A percentile compares a stretch with the other conserved stretches of the same genome.
Evolutionary conservation across 2,113 vertebrate species (phyloP).

Genomic region (Otus sunia): DNA sequence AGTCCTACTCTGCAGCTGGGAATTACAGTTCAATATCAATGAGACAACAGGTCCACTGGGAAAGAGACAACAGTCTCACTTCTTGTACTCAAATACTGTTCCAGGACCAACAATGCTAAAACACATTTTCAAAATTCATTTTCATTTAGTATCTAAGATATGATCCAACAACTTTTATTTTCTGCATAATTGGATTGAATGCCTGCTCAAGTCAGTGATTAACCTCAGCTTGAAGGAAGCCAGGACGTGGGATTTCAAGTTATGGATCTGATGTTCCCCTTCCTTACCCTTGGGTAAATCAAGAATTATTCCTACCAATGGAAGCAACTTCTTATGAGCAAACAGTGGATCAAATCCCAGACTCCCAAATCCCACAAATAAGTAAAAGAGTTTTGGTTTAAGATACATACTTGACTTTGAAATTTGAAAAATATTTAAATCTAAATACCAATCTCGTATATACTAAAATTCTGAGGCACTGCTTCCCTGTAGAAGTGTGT

Average conservation of each 20-base stretch:
- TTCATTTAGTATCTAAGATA: neutral
- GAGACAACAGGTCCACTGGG: neutral
- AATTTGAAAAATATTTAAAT: neutral
- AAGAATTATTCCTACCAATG: neutral
- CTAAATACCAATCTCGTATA: neutral
- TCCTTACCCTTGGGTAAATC: neutral
- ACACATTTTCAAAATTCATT: neutral
- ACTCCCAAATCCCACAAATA: neutral
- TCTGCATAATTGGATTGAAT: neutral
- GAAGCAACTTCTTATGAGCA: neutral
- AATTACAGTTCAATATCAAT: neutral
- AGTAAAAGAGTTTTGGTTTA: neutral
- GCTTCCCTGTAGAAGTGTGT: neutral
- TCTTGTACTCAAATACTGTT: neutral
- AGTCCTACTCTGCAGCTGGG: neutral
- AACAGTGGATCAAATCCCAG: neutral
- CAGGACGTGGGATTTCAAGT: neutral
- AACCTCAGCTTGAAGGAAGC: neutral
- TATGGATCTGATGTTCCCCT: neutral
- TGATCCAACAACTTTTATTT: neutral
- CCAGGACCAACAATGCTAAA: neutral
- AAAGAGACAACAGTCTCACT: neutral
- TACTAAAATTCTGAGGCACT: neutral
- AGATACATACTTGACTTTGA: neutral
- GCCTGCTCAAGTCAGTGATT: neutral